Evolutionary conservation across 2,113 vertebrate genomes (phyloP), one percentile per base, ranked within the genome.

Genomic region (Phylloscopus whistleri): DNA sequence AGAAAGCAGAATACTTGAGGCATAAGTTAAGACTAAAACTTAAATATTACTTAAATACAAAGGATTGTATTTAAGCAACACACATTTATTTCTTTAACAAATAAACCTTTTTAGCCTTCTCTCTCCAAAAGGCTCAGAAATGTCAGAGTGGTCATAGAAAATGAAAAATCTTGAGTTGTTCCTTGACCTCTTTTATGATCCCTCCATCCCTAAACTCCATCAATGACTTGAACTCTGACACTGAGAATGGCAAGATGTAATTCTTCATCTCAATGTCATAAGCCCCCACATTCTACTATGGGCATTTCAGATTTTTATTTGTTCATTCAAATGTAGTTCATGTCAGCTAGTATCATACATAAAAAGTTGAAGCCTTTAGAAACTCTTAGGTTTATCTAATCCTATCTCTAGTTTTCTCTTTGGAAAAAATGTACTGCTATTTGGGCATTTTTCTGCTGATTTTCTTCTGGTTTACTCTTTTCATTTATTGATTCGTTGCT

Each of bases 181-280:
- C 67, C 67, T 92, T 95, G 95, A 96, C 94, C 91, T 95, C n/a
- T 66, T 85, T 86, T 85, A 37, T 70, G 90, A 94, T 87, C 84
- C 75, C 44, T 79, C 46, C 52, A 53, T 88, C 90, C 93, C 93
- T 74, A 95, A 96, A 96, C 87, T 95, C 91, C 92, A 84, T 91
- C 90, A 86, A 7, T 95, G 91, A 66, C 72, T 83, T 95, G 93
- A 96, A 94, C 94, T 94, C 64, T 96, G 93, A 86, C 93, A 74
- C 60, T n/a, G 59, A 52, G 64, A 75, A 48, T 23, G 52, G 72
- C 1, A 4, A 81, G 59, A 75, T 83, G 76, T 83, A 94, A 90
- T 97, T 95, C 95, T 94, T 96, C 91, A 96, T 91, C 59, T 56
- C 64, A 35, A 3, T 95, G 75, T 90, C 90, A 84, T 68, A 75